Conservation (phyloP, 2,797 vertebrate species). For the Chromis chromis region DNA sequence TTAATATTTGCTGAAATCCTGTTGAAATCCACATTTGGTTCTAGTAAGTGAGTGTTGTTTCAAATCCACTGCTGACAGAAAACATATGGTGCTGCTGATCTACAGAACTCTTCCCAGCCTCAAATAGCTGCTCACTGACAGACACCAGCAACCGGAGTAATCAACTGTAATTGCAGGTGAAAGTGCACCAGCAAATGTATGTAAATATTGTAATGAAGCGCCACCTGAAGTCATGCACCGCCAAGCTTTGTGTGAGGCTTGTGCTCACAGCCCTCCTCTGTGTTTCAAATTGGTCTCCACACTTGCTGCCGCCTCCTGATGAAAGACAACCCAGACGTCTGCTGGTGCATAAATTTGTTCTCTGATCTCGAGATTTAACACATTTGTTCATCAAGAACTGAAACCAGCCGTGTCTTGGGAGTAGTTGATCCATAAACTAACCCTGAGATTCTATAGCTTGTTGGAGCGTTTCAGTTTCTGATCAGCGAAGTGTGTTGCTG, state of each 20-base stretch:
- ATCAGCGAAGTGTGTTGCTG: conserved; percentile 43
- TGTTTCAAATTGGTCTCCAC: conserved; percentile 2
- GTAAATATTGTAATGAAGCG: no score
- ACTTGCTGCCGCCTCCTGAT: neutral
- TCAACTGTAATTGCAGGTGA: conserved; percentile 10
- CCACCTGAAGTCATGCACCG: no score
- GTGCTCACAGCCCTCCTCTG: no score
- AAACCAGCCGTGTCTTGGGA: conserved; percentile 3
- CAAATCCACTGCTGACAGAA: conserved; percentile 17
- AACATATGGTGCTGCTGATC: conserved; percentile 24
- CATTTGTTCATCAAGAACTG: conserved; percentile 2
- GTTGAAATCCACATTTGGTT: conserved; percentile 1
- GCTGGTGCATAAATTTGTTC: neutral
- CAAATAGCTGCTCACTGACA: neutral
- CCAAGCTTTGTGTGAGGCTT: no score
- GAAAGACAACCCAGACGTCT: conserved; percentile 6
- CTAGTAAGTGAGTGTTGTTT: neutral
- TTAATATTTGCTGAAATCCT: neutral
- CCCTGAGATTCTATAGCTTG: neutral
- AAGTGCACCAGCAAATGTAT: conserved; percentile 2
- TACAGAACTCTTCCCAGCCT: conserved; percentile 15
- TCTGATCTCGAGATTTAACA: conserved; percentile 6
- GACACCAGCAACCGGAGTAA: conserved; percentile 7
- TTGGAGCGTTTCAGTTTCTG: conserved; percentile 36
- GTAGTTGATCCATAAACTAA: conserved; percentile 13